phyloP scores from a whole-genome alignment of 1,140 invertebrate genomes.

The Matsumurasca onukii region DNA sequence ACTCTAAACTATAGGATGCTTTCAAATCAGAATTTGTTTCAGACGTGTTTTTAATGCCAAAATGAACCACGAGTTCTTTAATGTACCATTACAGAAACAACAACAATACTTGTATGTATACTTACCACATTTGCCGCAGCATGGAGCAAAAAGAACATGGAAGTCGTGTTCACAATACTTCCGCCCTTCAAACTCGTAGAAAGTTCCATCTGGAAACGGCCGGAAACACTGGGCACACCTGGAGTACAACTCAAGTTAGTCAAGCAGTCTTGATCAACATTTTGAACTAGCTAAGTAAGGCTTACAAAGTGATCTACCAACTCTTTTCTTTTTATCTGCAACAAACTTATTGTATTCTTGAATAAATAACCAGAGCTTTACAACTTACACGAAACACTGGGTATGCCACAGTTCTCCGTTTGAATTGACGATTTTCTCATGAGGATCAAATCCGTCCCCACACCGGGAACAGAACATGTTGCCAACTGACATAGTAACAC shows the following conservation, averaged over 20 bases:
- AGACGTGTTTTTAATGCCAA: no score
- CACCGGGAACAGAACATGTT: constrained; percentile 94
- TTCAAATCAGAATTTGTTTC: no score
- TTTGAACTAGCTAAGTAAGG: no score
- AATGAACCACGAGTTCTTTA: no score
- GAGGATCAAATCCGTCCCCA: constrained; percentile 88
- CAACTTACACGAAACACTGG: constrained; percentile 97
- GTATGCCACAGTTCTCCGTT: constrained; percentile 98
- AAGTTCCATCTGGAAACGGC: constrained; percentile 96
- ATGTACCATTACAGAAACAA: no score
- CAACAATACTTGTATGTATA: no score
- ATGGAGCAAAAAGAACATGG: constrained; percentile 97
- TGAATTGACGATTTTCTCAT: constrained; percentile 99
- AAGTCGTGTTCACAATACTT: constrained; percentile 99
- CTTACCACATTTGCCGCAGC: constrained; percentile 95
- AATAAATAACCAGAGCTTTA: not conserved
- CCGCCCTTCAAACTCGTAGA: constrained; percentile 98
- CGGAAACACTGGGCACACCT: constrained; percentile 99
- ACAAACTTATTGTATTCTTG: no score
- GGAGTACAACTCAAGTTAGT: no score
- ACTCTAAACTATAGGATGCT: no score
- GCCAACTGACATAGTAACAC: constrained; percentile 69
- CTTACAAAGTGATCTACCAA: no score
- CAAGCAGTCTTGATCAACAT: no score
- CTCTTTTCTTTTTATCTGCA: no score